Evolutionary conservation across 2,797 vertebrate species (phyloP).

Genomic region (Peromyscus eremicus): DNA sequence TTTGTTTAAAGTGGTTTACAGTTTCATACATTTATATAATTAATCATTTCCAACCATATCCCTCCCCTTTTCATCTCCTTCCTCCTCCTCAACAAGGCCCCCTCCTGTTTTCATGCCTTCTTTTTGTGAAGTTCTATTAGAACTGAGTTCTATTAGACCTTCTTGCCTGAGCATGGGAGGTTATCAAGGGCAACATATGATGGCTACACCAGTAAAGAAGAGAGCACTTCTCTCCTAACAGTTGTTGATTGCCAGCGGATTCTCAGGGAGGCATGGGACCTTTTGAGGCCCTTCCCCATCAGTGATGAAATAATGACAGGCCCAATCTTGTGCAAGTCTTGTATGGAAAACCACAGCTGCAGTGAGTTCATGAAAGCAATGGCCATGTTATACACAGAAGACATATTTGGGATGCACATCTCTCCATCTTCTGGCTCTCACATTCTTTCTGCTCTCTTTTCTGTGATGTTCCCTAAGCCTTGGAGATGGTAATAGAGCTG

Average conservation of each 20-base stretch:
- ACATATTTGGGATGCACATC: background rate
- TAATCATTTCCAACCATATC: too few species aligned
- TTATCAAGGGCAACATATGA: background rate
- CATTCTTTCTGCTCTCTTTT: background rate
- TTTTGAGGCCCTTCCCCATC: background rate
- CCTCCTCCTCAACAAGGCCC: background rate
- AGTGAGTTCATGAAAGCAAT: background rate
- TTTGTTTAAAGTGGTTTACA: background rate
- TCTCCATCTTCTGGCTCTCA: background rate
- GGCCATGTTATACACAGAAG: background rate
- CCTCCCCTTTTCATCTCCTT: too few species aligned
- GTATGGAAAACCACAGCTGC: background rate
- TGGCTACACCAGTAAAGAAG: background rate
- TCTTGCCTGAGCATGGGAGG: background rate
- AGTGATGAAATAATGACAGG: background rate
- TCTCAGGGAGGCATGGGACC: background rate
- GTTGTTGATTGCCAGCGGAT: background rate
- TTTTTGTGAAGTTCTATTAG: background rate
- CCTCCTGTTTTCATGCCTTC: background rate
- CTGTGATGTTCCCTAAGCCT: background rate
- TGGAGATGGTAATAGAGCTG: background rate
- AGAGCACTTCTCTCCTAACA: too few species aligned
- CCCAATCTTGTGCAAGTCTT: background rate
- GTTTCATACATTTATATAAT: background rate
- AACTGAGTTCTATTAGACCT: background rate